These are phyloP conservation scores for Pampus argenteus DNA, from an alignment of 2,797 vertebrate species.

Conservation along the genomic window DNA sequence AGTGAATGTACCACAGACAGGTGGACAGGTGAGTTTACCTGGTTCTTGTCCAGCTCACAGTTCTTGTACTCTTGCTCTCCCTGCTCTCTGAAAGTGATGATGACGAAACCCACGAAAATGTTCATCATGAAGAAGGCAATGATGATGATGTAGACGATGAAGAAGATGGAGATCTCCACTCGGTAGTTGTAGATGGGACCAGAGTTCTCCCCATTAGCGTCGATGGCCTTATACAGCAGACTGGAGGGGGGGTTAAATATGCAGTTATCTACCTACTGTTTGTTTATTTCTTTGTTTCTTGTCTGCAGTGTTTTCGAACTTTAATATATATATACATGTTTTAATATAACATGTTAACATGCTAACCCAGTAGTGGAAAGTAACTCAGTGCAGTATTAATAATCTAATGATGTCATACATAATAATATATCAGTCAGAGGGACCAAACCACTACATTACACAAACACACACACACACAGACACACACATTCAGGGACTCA, in stretches of 20 bases:
- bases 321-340: too few relatives aligned
- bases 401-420: too few relatives aligned
- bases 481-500: conserved; percentile 76
- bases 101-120: conserved; percentile 99
- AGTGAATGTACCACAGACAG: too few relatives aligned
- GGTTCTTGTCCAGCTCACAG: conserved; percentile 99
- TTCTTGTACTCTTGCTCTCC: conserved; percentile 98
- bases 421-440: too few relatives aligned
- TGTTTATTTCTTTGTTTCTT: neutral
- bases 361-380: too few relatives aligned
- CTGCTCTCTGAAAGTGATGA: conserved; percentile 98
- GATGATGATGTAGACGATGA: conserved; percentile 99
- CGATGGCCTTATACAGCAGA: conserved; percentile 91
- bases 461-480: neutral
- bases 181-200: conserved; percentile 98
- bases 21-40: conserved; percentile 80
- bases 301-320: too few relatives aligned
- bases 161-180: conserved; percentile 99
- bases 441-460: too few relatives aligned
- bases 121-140: conserved; percentile 99
- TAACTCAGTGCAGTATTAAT: too few relatives aligned
- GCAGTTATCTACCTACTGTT: neutral
- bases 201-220: conserved; percentile 91
- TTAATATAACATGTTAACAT: too few relatives aligned
- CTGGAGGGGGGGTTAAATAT: conserved; percentile 30